These are phyloP conservation scores for Reticulitermes speratus DNA, from an alignment of 1,140 invertebrate species.

Conservation along the genomic window DNA sequence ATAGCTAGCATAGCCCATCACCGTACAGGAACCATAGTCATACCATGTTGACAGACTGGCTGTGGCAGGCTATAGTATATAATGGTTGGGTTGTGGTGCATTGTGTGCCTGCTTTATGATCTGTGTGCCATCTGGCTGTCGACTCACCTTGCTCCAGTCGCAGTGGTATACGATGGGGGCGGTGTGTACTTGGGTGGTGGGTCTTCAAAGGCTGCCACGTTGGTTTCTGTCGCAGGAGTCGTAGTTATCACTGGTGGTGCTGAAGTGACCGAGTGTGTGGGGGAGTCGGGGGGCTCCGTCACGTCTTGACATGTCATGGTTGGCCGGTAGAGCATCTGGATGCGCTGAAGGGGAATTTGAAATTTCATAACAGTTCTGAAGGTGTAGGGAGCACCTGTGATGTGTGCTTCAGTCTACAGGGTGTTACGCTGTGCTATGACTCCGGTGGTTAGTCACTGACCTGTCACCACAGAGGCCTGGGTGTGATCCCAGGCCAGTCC, in stretches of 20 bases:
- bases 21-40: too few relatives aligned
- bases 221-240: conserved; percentile 36
- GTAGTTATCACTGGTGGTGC: conserved; percentile 41
- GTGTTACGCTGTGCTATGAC: too few relatives aligned
- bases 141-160: conserved; percentile 68
- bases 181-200: conserved; percentile 91
- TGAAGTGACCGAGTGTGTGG: conserved; percentile 38
- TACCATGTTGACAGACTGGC: too few relatives aligned
- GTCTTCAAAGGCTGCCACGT: conserved; percentile 59
- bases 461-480: too few relatives aligned
- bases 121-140: too few relatives aligned
- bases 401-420: too few relatives aligned
- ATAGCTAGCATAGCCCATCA: too few relatives aligned
- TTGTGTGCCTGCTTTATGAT: too few relatives aligned
- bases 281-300: conserved; percentile 38
- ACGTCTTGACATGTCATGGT: conserved; percentile 39
- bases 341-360: conserved; percentile 55
- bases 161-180: conserved; percentile 87
- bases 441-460: too few relatives aligned
- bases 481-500: too few relatives aligned
- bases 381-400: conserved; percentile 1
- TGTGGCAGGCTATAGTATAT: too few relatives aligned
- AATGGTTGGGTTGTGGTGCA: too few relatives aligned
- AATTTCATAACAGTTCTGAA: conserved; percentile 38
- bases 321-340: conserved; percentile 66